These are phyloP conservation scores for Eonycteris spelaea DNA, from an alignment of 2,113 vertebrate species.

Conservation along the genomic window DNA sequence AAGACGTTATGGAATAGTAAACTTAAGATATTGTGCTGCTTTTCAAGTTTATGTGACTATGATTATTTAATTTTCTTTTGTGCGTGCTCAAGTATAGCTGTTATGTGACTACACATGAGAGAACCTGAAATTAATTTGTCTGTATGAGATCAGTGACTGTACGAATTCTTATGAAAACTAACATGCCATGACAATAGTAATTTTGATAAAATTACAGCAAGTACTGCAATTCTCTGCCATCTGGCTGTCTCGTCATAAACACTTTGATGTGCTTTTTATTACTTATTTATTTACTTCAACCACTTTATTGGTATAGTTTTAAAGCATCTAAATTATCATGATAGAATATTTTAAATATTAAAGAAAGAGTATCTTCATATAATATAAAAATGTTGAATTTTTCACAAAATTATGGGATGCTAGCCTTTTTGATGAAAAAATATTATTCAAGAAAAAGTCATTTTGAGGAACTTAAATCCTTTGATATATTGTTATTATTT, in stretches of 20 bases:
- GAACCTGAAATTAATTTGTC: constrained; percentile 92
- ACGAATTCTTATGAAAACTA: constrained; percentile 89
- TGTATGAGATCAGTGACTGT: constrained; percentile 88
- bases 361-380: constrained; percentile 63
- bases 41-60: constrained; percentile 87
- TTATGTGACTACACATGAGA: constrained; percentile 87
- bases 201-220: constrained; percentile 89
- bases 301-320: constrained; percentile 79
- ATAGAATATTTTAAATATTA: constrained; percentile 59
- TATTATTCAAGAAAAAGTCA: neutral
- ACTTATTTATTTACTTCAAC: constrained; percentile 86
- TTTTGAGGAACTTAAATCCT: constrained; percentile 57
- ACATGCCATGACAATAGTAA: constrained; percentile 90
- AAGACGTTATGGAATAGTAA: constrained; percentile 84
- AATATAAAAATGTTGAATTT: constrained; percentile 51
- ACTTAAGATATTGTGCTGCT: constrained; percentile 83
- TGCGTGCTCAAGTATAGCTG: constrained; percentile 87
- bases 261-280: constrained; percentile 86
- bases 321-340: constrained; percentile 67
- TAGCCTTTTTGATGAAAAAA: constrained; percentile 39
- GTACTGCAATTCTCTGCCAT: constrained; percentile 86
- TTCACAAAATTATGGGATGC: constrained; percentile 43
- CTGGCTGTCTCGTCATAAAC: constrained; percentile 86
- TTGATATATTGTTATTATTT: neutral
- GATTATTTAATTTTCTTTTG: constrained; percentile 91